A percentile compares a stretch with the other conserved stretches of the same genome.
Evolutionary conservation across 2,113 vertebrate species (phyloP).

Genomic region (Scophthalmus maximus): DNA sequence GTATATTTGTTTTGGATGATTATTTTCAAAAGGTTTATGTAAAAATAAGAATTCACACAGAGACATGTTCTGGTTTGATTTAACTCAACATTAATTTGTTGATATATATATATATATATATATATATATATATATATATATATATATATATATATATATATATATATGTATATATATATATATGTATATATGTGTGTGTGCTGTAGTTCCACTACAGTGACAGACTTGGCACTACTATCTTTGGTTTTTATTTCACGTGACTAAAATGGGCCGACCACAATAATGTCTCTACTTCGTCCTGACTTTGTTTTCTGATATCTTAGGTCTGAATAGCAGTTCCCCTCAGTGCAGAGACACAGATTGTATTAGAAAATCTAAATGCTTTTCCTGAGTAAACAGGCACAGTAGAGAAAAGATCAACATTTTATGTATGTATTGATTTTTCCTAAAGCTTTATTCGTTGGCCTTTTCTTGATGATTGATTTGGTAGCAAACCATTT

Average conservation of each 20-base stretch:
- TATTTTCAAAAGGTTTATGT: constrained; percentile 4
- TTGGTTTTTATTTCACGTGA: constrained; percentile 15
- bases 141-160: background rate
- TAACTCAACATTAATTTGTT: constrained; percentile 3
- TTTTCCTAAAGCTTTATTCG: no score
- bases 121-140: background rate
- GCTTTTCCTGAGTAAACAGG: no score
- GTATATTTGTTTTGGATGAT: constrained; percentile 9
- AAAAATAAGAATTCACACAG: background rate
- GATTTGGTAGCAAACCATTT: no score
- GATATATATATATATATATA: background rate
- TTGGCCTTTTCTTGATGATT: no score
- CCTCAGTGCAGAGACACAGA: background rate
- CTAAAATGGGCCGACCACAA: constrained; percentile 25
- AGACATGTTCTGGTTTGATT: constrained; percentile 1
- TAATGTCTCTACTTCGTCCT: constrained; percentile 2
- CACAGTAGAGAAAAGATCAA: no score
- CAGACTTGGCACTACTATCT: constrained; percentile 16
- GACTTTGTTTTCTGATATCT: constrained; percentile 5
- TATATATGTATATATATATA: no score
- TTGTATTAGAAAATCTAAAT: background rate
- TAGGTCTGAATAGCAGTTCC: background rate
- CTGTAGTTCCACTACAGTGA: background rate
- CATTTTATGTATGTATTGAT: no score
- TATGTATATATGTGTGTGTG: no score